Evolutionary conservation across 2,888 invertebrate species (phyloP), one percentile per base, ranked within the genome.

Genomic region (Meliscaeva auricollis): DNA sequence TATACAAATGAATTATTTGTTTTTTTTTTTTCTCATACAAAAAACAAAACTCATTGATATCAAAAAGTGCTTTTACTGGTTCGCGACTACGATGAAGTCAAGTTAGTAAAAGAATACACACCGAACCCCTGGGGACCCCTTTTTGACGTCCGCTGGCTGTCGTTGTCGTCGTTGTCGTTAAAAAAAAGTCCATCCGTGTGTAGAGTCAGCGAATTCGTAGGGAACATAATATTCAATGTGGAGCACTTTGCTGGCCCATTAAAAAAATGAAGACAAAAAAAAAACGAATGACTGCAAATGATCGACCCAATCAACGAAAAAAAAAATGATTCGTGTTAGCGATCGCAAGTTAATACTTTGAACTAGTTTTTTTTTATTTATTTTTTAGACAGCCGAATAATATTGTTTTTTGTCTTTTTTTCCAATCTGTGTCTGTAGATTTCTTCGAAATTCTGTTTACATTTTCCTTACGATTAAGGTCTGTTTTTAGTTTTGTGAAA

Each of bases 351-450:
- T 41, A 60, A 41, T 46, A 26, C 62, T 68, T 56, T 68, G 73
- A 76, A 80, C 84, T 60, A 68, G 80, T 81, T 85, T 73, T 74
- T 68, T 8, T 15, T 15, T 15, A 4, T 30, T 13, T 11, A 1
- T 9, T 20, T 9, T 20, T 20, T 3, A 3, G 70, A 70, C 75
- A 64, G 35, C 22, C 20, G 44, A 64, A 38, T 56, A 38, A n/a
- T 64, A 15, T 15, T 26, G 2, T 26, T 26, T 26, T 26, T 26
- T 26, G 2, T 26, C 4, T 46, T 78, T 82, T 62, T 79, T 81
- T 75, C 54, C 58, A 60, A 79, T 70, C 79, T 60, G 74, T 78
- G 74, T 78, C 78, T 83, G 80, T 75, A 80, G 66, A 68, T 80
- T 84, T 44, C 11, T 84, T 44, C 11, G 17, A n/a, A 48, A n/a